phyloP scores from a whole-genome alignment of 2,888 invertebrate genomes.

The Pseudococcus longispinus region DNA sequence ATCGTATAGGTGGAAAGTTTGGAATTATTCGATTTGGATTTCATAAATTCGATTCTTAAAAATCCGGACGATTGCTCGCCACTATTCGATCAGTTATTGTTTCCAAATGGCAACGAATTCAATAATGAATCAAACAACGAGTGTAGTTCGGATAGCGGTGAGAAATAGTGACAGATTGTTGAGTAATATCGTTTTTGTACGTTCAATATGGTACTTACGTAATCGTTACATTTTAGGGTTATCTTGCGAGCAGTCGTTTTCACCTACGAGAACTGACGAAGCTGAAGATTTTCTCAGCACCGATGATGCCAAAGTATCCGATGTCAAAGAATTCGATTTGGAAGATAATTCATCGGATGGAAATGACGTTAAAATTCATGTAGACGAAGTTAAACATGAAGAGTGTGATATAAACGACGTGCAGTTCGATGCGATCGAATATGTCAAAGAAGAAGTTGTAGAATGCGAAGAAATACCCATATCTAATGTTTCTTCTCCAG shows the following conservation, averaged over 20 bases:
- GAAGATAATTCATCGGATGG: neutral
- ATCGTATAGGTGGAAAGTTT: neutral
- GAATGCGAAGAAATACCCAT: slow-evolving; percentile 53
- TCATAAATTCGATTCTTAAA: slow-evolving; percentile 25
- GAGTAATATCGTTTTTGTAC: neutral
- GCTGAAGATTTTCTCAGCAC: slow-evolving; percentile 12
- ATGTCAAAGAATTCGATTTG: neutral
- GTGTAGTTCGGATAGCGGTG: slow-evolving; percentile 54
- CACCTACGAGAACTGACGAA: slow-evolving; percentile 29
- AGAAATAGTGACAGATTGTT: neutral
- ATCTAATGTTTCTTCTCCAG: neutral
- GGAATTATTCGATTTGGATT: neutral
- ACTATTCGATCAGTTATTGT: slow-evolving; percentile 22
- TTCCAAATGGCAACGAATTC: neutral
- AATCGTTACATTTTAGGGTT: neutral
- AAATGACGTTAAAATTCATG: neutral
- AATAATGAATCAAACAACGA: neutral
- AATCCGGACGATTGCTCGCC: neutral
- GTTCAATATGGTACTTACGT: neutral
- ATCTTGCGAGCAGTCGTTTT: slow-evolving; percentile 43
- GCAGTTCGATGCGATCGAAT: slow-evolving; percentile 19
- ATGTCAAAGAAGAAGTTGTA: slow-evolving; percentile 51
- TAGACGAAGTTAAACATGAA: neutral
- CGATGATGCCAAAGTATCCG: neutral
- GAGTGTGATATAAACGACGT: neutral